Conservation (phyloP, 2,113 vertebrate species). For the Strigops habroptila region DNA sequence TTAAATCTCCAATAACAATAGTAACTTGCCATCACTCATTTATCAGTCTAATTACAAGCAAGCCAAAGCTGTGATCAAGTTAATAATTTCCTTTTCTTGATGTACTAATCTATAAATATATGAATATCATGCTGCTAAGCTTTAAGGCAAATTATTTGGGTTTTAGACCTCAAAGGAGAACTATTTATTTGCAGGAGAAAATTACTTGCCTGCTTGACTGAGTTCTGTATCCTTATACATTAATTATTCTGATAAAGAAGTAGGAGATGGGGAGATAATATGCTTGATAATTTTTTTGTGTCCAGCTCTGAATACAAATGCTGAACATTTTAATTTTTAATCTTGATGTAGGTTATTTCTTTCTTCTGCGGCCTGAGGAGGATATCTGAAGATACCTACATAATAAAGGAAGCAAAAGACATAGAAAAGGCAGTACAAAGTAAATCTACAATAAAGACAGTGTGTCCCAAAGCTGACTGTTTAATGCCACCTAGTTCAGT, state of each 20-base stretch:
- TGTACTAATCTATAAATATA: neutral
- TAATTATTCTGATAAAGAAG: neutral
- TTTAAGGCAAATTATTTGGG: neutral
- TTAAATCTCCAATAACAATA: neutral
- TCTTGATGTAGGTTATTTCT: neutral
- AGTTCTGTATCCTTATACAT: neutral
- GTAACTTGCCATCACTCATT: neutral
- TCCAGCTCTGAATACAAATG: neutral
- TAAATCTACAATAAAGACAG: neutral
- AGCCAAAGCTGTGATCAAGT: neutral
- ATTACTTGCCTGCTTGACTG: neutral
- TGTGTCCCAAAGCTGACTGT: neutral
- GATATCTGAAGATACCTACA: neutral
- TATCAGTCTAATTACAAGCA: neutral
- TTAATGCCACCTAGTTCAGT: neutral
- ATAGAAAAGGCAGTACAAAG: neutral
- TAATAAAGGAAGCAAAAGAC: neutral
- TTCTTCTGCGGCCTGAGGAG: neutral
- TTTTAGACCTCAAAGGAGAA: neutral
- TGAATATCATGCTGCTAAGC: neutral
- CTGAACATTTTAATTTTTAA: neutral
- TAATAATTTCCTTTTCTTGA: neutral
- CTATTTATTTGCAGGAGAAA: neutral
- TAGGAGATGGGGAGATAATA: neutral
- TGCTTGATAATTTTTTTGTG: neutral